A percentile compares a stretch with the other conserved stretches of the same genome.
Evolutionary conservation across 2,797 vertebrate species (phyloP).

Genomic region (Lepus townsendii): DNA sequence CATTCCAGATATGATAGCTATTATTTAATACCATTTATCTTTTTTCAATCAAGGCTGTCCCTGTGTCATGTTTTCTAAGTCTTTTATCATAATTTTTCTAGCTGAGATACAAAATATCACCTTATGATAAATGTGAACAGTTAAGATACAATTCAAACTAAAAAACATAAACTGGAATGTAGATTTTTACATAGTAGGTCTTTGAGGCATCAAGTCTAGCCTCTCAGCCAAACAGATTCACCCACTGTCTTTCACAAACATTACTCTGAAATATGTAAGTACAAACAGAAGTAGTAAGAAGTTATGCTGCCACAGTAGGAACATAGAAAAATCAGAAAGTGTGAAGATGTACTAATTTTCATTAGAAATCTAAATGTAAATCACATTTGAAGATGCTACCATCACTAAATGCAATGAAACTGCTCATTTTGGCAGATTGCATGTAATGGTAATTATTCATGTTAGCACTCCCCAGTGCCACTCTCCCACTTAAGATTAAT

Average conservation of each 20-base stretch:
- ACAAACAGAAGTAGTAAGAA: conserved; percentile 55
- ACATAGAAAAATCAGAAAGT: conserved; percentile 65
- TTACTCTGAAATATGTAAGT: conserved; percentile 58
- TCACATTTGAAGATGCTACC: conserved; percentile 66
- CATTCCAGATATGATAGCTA: conserved; percentile 1
- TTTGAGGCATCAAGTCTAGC: conserved; percentile 40
- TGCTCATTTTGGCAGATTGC: conserved; percentile 70
- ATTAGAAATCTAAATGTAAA: conserved; percentile 69
- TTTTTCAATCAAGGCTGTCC: conserved; percentile 1
- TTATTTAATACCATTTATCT: neutral
- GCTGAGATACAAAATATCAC: neutral
- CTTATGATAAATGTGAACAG: conserved; percentile 19
- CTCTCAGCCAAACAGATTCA: conserved; percentile 53
- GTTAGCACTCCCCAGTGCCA: conserved; percentile 42
- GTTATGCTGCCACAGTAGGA: conserved; percentile 24
- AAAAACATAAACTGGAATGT: conserved; percentile 56
- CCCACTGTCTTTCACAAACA: neutral
- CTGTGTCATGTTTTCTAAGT: neutral
- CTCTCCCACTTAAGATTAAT: conserved; percentile 72
- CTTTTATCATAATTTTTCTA: conserved; percentile 21
- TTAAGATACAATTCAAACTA: conserved; percentile 42
- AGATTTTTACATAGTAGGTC: neutral
- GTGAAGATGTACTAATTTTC: conserved; percentile 68
- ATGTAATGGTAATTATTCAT: conserved; percentile 72
- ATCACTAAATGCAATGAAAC: conserved; percentile 40